A percentile compares a stretch with the other conserved stretches of the same genome.
Evolutionary conservation across 2,888 invertebrate genomes (phyloP).

Genomic region (Romanomermis culicivorax): DNA sequence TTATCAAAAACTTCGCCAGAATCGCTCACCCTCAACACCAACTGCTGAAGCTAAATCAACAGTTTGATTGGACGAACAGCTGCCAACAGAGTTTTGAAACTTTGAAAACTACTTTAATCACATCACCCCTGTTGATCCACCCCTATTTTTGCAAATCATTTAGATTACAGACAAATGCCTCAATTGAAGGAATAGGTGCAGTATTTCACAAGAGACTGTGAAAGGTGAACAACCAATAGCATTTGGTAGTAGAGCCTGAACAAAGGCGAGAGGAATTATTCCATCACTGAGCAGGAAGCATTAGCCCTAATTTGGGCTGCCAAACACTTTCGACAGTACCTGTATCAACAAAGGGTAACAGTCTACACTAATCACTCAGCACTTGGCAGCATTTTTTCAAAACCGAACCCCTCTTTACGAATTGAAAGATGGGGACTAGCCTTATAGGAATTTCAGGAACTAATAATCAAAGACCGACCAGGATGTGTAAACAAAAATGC

Average conservation of each 20-base stretch:
- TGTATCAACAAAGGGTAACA: neutral
- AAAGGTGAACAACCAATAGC: neutral
- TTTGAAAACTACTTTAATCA: too few relatives aligned
- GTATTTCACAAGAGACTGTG: slow-evolving; percentile 1
- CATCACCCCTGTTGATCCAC: neutral
- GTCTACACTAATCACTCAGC: too few relatives aligned
- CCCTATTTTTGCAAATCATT: slow-evolving; percentile 7
- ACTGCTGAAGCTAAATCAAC: too few relatives aligned
- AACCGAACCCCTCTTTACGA: neutral
- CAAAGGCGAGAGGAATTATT: neutral
- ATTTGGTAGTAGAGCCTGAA: neutral
- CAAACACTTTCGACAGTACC: slow-evolving; percentile 1
- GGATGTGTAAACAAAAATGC: neutral
- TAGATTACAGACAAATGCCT: slow-evolving; percentile 1
- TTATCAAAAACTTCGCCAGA: too few relatives aligned
- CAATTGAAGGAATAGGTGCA: neutral
- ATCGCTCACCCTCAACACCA: too few relatives aligned
- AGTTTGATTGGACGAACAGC: too few relatives aligned
- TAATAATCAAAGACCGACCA: neutral
- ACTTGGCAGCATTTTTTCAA: neutral
- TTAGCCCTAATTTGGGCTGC: slow-evolving; percentile 2
- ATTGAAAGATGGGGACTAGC: neutral
- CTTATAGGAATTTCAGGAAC: too few relatives aligned
- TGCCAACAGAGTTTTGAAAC: too few relatives aligned
- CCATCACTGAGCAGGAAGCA: too few relatives aligned